Evolutionary conservation across 2,797 vertebrate genomes (phyloP).

Genomic region (Microchirus variegatus): DNA sequence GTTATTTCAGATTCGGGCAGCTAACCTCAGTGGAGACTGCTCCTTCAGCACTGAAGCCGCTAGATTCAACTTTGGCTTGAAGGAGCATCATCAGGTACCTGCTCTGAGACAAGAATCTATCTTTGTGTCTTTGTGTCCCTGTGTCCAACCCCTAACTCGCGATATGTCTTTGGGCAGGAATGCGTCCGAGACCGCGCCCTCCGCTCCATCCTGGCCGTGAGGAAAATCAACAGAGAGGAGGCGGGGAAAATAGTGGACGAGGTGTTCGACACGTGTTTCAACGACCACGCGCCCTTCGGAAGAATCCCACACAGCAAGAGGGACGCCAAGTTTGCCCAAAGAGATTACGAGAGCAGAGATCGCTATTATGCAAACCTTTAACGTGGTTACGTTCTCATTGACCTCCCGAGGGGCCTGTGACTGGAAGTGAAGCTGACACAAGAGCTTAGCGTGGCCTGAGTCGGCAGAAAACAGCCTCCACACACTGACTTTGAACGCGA

Average conservation of each 20-base stretch:
- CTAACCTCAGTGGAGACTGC: constrained; percentile 97
- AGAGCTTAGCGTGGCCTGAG: neutral
- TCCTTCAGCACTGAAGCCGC: constrained; percentile 87
- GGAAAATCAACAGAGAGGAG: constrained; percentile 86
- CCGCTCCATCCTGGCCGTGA: constrained; percentile 93
- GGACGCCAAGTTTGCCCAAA: constrained; percentile 88
- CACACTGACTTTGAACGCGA: constrained; percentile 10
- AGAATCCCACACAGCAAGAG: constrained; percentile 89
- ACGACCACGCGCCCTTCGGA: constrained; percentile 94
- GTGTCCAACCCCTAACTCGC: neutral
- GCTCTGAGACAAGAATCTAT: rapidly evolving
- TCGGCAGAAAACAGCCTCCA: neutral
- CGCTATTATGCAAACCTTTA: constrained; percentile 91
- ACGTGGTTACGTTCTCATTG: constrained; percentile 23
- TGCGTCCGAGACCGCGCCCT: constrained; percentile 91
- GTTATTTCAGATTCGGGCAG: constrained; percentile 88
- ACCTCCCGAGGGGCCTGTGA: constrained; percentile 28
- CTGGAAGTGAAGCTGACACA: neutral
- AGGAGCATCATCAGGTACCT: constrained; percentile 92
- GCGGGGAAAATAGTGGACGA: constrained; percentile 91
- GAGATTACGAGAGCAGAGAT: constrained; percentile 88
- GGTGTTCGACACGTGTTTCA: constrained; percentile 94
- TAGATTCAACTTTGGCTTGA: constrained; percentile 91
- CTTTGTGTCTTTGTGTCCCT: neutral
- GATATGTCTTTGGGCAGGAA: constrained; percentile 73